Conservation (phyloP, 2,888 invertebrate genomes). For the Magallana nippona region DNA sequence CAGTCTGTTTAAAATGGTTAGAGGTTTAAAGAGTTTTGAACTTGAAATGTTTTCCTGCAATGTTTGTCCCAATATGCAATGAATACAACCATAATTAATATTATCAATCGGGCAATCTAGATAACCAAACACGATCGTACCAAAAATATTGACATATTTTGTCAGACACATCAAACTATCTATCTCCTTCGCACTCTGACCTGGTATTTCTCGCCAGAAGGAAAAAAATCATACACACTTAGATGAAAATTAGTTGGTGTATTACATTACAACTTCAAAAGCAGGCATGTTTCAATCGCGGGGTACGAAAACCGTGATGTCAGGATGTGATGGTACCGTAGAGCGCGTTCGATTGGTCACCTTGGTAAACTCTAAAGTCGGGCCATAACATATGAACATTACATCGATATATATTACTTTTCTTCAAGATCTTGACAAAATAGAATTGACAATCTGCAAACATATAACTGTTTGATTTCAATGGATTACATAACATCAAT, state of each 20-base stretch:
- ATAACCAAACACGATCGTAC: constrained; percentile 7
- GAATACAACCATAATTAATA: not conserved
- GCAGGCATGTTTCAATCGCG: not conserved
- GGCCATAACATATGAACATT: not conserved
- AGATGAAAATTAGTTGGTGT: constrained; percentile 22
- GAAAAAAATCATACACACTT: not conserved
- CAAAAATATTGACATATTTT: not conserved
- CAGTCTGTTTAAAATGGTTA: not conserved
- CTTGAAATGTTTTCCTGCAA: not conserved
- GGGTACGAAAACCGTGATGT: not conserved
- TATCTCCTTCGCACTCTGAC: constrained; percentile 6
- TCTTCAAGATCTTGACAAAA: constrained; percentile 9
- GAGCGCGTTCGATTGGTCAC: constrained; percentile 10
- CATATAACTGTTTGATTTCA: constrained; percentile 13
- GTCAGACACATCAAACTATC: not conserved
- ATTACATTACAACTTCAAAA: constrained; percentile 32
- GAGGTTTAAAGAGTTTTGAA: not conserved
- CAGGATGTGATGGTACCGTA: not conserved
- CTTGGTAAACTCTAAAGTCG: constrained; percentile 1
- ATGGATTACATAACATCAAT: constrained; percentile 9
- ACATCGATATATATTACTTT: constrained; percentile 32
- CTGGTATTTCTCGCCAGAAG: constrained; percentile 22
- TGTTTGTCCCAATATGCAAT: not conserved
- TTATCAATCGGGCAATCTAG: not conserved
- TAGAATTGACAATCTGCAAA: constrained; percentile 14